Conservation (phyloP, 1,140 invertebrate genomes). For the Probaryconus sp. region DNA sequence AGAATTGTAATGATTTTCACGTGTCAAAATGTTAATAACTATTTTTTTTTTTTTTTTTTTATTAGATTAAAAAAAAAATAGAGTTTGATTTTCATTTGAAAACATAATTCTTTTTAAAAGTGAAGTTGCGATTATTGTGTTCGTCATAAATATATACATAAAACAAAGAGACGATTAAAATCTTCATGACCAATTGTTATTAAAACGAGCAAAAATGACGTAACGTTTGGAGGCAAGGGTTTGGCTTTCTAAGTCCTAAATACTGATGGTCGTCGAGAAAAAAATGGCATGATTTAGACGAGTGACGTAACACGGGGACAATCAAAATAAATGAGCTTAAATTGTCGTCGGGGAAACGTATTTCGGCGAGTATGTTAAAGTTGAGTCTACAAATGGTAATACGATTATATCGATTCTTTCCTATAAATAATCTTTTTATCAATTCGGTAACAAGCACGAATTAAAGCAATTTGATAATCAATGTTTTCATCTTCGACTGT, state of each 20-base stretch:
- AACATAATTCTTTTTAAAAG: neutral
- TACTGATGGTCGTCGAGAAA: constrained; percentile 20
- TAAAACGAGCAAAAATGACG: constrained; percentile 21
- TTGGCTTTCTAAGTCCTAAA: constrained; percentile 1
- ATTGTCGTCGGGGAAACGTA: constrained; percentile 39
- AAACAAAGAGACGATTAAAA: too few species aligned
- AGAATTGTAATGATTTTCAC: too few species aligned
- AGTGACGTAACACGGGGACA: constrained; percentile 31
- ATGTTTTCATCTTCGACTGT: too few species aligned
- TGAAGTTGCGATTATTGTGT: too few species aligned
- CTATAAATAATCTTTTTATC: constrained; percentile 36
- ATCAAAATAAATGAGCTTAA: constrained; percentile 45
- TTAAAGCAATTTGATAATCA: constrained; percentile 28
- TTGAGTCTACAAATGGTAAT: constrained; percentile 6
- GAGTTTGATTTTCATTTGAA: neutral
- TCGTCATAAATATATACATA: too few species aligned
- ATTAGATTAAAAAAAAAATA: too few species aligned
- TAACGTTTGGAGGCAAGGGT: too few species aligned
- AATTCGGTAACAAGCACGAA: constrained; percentile 12
- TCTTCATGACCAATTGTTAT: too few species aligned
- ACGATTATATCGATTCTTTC: constrained; percentile 20
- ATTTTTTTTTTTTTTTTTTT: constrained; percentile 3
- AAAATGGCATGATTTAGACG: constrained; percentile 25
- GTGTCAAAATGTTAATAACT: too few species aligned
- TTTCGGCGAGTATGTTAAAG: constrained; percentile 39